Percentiles rank a stretch among this genome's conserved stretches.
Evolutionary conservation across 2,797 vertebrate species (phyloP).

Genomic region (Pseudomugil tenellus): DNA sequence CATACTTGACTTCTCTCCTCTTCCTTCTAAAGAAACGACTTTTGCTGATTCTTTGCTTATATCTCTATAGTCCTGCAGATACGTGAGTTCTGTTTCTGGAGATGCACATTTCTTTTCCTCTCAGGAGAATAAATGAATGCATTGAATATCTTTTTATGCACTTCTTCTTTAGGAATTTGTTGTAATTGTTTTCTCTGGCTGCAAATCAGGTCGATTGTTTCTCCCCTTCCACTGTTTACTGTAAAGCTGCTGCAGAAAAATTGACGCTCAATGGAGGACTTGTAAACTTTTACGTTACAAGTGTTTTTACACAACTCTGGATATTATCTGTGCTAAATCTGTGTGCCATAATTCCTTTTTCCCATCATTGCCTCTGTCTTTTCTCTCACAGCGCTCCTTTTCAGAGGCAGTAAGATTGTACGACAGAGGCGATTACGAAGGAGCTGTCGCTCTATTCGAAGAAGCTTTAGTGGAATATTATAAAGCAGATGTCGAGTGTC

Average conservation of each 20-base stretch:
- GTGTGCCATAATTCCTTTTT: neutral
- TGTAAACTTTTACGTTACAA: constrained; percentile 19
- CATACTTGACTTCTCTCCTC: neutral
- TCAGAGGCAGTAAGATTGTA: constrained; percentile 86
- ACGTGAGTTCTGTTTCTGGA: neutral
- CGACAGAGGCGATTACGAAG: constrained; percentile 82
- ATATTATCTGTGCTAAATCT: neutral
- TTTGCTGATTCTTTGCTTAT: neutral
- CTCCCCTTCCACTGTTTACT: neutral
- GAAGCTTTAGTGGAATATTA: constrained; percentile 89
- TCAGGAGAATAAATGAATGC: neutral
- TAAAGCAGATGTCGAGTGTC: constrained; percentile 89
- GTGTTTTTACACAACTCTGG: neutral
- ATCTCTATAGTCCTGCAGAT: neutral
- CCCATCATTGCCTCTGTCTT: constrained; percentile 14
- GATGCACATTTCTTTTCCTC: neutral
- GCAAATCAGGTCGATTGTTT: neutral
- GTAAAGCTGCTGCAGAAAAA: neutral
- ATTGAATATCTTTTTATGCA: neutral
- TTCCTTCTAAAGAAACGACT: neutral
- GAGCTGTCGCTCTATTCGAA: constrained; percentile 87
- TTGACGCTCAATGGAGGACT: constrained; percentile 8
- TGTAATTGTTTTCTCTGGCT: neutral
- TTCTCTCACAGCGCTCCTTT: constrained; percentile 85
- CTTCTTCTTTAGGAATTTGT: neutral